phyloP scores from a whole-genome alignment of 2,797 vertebrate genomes.

The Setipinna tenuifilis region DNA sequence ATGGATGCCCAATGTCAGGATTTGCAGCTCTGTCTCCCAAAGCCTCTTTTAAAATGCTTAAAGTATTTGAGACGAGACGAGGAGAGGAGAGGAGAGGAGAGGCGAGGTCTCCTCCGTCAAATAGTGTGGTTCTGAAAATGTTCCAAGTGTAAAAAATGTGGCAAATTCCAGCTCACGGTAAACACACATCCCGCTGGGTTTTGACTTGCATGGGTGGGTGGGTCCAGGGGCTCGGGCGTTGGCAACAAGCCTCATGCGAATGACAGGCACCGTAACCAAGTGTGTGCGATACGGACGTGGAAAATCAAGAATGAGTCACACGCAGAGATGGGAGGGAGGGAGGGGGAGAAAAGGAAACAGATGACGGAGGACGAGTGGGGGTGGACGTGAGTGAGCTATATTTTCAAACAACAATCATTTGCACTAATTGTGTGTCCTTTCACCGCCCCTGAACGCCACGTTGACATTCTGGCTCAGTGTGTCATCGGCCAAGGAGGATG shows the following conservation, averaged over 20 bases:
- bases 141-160: not conserved
- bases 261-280: constrained; percentile 8
- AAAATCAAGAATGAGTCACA: constrained; percentile 15
- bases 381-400: constrained; percentile 9
- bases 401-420: constrained; percentile 26
- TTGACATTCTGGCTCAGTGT: constrained; percentile 73
- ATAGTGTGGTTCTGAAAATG: not conserved
- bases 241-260: not conserved
- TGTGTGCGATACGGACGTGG: not conserved
- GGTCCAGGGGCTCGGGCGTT: not conserved
- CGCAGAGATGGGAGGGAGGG: not conserved
- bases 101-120: not conserved
- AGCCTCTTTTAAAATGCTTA: constrained; percentile 5
- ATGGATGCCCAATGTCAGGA: not conserved
- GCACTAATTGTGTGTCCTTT: constrained; percentile 73
- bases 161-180: not conserved
- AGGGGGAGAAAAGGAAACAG: constrained; percentile 17
- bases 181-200: not conserved
- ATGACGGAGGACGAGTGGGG: constrained; percentile 5
- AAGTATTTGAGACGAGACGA: not conserved
- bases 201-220: not conserved
- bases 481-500: constrained; percentile 74
- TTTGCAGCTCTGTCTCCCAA: not conserved
- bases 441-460: constrained; percentile 56
- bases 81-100: not conserved